These are phyloP conservation scores for Corythoichthys intestinalis DNA, from an alignment of 2,113 vertebrate species.

Conservation along the genomic window DNA sequence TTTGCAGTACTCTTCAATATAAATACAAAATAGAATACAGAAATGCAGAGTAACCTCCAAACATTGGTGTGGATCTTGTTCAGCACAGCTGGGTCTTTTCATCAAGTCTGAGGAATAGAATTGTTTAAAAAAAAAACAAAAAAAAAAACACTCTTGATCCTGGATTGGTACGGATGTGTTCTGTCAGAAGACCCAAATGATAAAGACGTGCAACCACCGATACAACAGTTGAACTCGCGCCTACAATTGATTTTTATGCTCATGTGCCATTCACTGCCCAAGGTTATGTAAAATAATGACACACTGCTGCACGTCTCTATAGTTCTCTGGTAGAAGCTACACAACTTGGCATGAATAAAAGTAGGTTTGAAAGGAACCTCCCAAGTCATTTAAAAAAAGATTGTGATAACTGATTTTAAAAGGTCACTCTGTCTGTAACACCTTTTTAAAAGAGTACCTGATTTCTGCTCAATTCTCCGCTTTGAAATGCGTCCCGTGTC, in stretches of 20 bases:
- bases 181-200: neutral
- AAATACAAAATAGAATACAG: too few species aligned
- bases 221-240: neutral
- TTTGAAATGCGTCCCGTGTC: constrained; percentile 40
- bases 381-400: constrained; percentile 21
- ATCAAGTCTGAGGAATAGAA: too few species aligned
- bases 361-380: constrained; percentile 27
- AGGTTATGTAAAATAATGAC: constrained; percentile 27
- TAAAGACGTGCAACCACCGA: neutral
- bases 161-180: too few species aligned
- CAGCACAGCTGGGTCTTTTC: too few species aligned
- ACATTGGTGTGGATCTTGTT: too few species aligned
- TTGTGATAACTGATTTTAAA: constrained; percentile 29
- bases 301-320: constrained; percentile 30
- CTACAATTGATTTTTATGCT: constrained; percentile 11
- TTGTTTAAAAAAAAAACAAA: too few species aligned
- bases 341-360: constrained; percentile 21
- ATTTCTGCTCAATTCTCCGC: constrained; percentile 42
- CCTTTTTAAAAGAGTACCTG: constrained; percentile 49
- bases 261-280: constrained; percentile 33
- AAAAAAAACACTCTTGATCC: too few species aligned
- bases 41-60: too few species aligned
- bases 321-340: constrained; percentile 21
- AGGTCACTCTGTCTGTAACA: constrained; percentile 55
- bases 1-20: neutral